Percentiles rank a stretch among this genome's conserved stretches.
Conservation (phyloP, 2,888 invertebrate species). For the Plemyria rubiginata region DNA sequence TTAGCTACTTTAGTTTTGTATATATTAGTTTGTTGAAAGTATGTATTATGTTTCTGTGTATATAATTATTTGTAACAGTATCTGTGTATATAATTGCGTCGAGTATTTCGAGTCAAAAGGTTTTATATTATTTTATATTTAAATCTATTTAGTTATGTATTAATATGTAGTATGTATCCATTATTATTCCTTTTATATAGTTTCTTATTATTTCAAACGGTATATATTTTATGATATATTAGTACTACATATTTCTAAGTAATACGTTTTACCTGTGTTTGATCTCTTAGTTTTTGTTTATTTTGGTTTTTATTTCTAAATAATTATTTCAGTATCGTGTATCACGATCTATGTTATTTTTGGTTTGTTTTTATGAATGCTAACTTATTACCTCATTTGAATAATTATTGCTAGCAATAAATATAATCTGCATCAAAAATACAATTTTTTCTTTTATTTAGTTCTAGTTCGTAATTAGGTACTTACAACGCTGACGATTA, state of each 20-base stretch:
- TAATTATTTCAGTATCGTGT: conserved; percentile 60
- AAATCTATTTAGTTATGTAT: conserved; percentile 27
- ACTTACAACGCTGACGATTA: background rate
- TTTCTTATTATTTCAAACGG: conserved; percentile 14
- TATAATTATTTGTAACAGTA: conserved; percentile 2
- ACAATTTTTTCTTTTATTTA: conserved; percentile 5
- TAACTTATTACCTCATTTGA: conserved; percentile 47
- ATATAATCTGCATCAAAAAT: conserved; percentile 37
- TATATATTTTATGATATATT: conserved; percentile 32
- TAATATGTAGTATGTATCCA: conserved; percentile 28
- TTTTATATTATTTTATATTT: conserved; percentile 29
- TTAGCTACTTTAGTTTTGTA: conserved; percentile 37
- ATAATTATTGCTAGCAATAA: conserved; percentile 44
- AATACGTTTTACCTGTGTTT: conserved; percentile 40
- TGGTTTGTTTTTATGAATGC: conserved; percentile 50
- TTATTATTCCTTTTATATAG: conserved; percentile 28
- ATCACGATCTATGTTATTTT: conserved; percentile 49
- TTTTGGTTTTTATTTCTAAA: conserved; percentile 42
- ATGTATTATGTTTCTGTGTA: conserved; percentile 40
- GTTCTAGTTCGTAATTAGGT: background rate
- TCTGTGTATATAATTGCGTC: conserved; percentile 36
- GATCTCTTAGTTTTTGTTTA: conserved; percentile 44
- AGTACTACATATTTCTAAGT: conserved; percentile 41
- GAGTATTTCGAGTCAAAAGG: conserved; percentile 26
- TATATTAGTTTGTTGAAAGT: conserved; percentile 35